Conservation (phyloP, 1,140 invertebrate genomes). For the Aphelinus atriplicis region DNA sequence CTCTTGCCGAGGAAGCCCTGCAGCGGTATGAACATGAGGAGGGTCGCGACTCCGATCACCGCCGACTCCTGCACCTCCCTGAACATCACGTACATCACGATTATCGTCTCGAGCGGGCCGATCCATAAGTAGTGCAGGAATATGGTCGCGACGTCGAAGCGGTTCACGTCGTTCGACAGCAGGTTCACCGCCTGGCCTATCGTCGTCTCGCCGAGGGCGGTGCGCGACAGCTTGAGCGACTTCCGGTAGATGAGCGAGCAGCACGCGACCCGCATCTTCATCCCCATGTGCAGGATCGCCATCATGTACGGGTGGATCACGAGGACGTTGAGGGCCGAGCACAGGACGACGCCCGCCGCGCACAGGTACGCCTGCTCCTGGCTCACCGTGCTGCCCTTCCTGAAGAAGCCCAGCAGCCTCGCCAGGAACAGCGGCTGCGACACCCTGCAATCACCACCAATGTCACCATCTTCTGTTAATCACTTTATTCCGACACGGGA, state of each 20-base stretch:
- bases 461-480: too few species aligned
- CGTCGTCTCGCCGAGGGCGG: conserved; percentile 81
- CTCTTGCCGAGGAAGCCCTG: conserved; percentile 81
- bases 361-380: conserved; percentile 73
- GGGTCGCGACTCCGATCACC: conserved; percentile 79
- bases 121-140: conserved; percentile 77
- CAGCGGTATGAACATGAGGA: conserved; percentile 85
- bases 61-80: conserved; percentile 76
- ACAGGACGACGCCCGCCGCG: conserved; percentile 76
- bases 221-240: conserved; percentile 71
- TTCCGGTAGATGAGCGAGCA: conserved; percentile 87
- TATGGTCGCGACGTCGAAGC: conserved; percentile 75
- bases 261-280: conserved; percentile 80
- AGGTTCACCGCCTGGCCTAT: conserved; percentile 89
- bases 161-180: conserved; percentile 83
- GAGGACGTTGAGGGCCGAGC: conserved; percentile 71
- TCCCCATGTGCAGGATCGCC: conserved; percentile 75
- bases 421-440: conserved; percentile 77
- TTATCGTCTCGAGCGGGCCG: conserved; percentile 79
- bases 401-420: conserved; percentile 73
- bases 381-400: conserved; percentile 61
- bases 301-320: conserved; percentile 83
- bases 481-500: too few species aligned
- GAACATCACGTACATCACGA: conserved; percentile 82
- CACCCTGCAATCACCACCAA: conserved; percentile 64